Conservation (phyloP, 2,797 vertebrate genomes). For the Parambassis ranga region DNA sequence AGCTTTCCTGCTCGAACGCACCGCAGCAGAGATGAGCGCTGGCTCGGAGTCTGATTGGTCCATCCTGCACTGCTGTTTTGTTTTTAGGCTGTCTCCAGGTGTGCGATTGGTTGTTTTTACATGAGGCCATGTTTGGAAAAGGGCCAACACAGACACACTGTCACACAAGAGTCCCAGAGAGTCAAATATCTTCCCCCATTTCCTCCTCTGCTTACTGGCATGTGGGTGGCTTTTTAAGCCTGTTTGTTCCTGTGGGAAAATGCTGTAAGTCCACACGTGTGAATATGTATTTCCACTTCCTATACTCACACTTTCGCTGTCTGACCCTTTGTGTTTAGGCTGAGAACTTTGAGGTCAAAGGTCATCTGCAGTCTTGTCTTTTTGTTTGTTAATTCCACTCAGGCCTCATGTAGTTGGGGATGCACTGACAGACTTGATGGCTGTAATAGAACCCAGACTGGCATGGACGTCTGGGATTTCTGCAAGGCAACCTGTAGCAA, state of each 20-base stretch:
- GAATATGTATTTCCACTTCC: constrained; percentile 9
- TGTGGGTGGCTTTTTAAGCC: background rate
- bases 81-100: background rate
- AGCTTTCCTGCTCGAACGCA: constrained; percentile 51
- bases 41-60: constrained; percentile 15
- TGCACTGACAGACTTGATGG: constrained; percentile 77
- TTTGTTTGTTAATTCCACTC: constrained; percentile 64
- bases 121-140: background rate
- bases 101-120: constrained; percentile 16
- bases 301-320: background rate
- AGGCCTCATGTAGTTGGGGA: constrained; percentile 77
- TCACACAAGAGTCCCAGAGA: background rate
- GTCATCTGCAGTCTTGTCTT: background rate
- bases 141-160: background rate
- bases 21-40: background rate
- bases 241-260: background rate
- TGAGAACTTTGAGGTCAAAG: background rate
- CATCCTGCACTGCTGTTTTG: background rate
- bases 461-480: constrained; percentile 69
- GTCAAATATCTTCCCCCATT: background rate
- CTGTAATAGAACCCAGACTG: constrained; percentile 73
- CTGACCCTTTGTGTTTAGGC: background rate
- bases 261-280: constrained; percentile 27
- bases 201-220: background rate
- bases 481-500: constrained; percentile 79